Base-by-base conservation (phyloP, 2,113 vertebrate genomes). In the Hydropotes inermis region DNA sequence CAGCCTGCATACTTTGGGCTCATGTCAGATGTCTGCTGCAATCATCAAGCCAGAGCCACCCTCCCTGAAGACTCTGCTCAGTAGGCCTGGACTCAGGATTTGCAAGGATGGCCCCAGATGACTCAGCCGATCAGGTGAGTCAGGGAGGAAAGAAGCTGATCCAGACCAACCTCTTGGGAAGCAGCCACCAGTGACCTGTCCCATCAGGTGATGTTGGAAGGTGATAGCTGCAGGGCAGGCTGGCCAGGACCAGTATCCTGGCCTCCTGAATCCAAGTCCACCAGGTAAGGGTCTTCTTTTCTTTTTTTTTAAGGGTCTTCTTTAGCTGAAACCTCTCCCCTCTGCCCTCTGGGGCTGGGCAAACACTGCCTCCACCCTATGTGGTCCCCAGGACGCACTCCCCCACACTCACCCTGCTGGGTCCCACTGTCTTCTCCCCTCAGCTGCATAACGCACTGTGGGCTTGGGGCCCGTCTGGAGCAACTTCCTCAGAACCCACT, bases 221-320 rank as follows among this genome's bases (percentile, higher is more conserved):
- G 95, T 3, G 11, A 84, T 1, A 33, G 16, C 21, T 52, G 28
- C 12, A 15, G 45, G 79, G 52, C 5, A 0, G 30, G 50, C 5
- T 1, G 39, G 14, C 64, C 0, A 1, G n/a, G 50, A 23, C 16
- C 11, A 39, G n/a, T 52, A 45, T 25, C n/a, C 54, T 0, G 3
- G 55, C 55, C 67, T 30, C 76, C 45, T 1, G 61, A 70, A n/a
- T 14, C 45, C 25, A 47, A 43, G 64, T 12, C 2, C 17, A 52
- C 7, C 19, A 76, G 27, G 8, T 36, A 36, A 84, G 54, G 52
- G 36, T 17, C 45, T 30, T 52, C n/a, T 27, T 54, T 3, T 50
- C 13, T 50, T 47, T 13, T 50, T 50, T 50, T 50, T 50, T 27
- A 36, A 84, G 54, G 52, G 36, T 17, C 45, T 30, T 52, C n/a